Evolutionary conservation across 2,888 invertebrate species (phyloP), one percentile per base, ranked within the genome.

Genomic region (Sycophila texana): DNA sequence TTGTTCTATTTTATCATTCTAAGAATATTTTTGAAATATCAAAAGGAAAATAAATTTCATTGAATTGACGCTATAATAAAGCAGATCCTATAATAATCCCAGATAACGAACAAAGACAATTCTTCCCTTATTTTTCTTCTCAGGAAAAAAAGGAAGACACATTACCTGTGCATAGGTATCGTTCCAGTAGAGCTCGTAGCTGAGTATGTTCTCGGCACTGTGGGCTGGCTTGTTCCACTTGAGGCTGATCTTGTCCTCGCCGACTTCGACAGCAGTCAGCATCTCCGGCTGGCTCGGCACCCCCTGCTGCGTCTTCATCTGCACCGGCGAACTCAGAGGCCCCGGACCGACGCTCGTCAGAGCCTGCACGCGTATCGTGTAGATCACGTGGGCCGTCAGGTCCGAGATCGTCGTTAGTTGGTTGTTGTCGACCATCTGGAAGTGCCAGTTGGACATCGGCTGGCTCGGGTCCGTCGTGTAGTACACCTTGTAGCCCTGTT

Each of bases 281-380:
- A 96, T 96, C 86, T 96, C 95, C 16, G 99, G 99, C 91, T 99
- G 98, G 82, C 97, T 97, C 72, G 99, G 99, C 83, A 99, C 99
- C 94, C 99, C 99, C 94, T 97, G 98, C 88, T 98, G 97, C 47
- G 98, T 99, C 92, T 98, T 97, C 86, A 99, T 98, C 91, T 98
- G 97, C n/a, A 98, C 97, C n/a, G 98, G 97, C 4, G 95, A 94
- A 84, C 98, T 98, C 84, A 98, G 93, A 0, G 99, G 99, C 67
- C 99, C 98, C 60, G 97, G 97, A 0, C 99, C 99, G 82, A 98
- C 97, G 18, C 96, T 96, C 10, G 98, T 98, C 90, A 95, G 96
- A 1, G 98, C 98, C 89, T 97, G 97, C 4, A 98, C 98, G 77
- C 96, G 93, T 86, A 99, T 97, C 68, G 98, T 98, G 91, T 99